Base-by-base conservation (phyloP, 2,113 vertebrate genomes). In the Dasyornis broadbenti region DNA sequence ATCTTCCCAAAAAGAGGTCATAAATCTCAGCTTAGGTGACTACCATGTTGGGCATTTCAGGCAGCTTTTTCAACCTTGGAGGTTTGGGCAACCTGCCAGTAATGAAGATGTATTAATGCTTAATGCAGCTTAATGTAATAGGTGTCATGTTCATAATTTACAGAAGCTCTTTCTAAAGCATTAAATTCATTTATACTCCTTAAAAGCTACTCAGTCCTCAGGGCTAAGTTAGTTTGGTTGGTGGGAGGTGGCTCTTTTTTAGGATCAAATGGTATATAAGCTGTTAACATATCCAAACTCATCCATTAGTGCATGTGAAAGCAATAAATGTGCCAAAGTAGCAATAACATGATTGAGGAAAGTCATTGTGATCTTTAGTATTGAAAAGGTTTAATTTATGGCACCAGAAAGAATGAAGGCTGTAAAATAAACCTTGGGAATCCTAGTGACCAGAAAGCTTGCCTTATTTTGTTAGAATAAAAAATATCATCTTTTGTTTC, bases 61-160 rank as follows among this genome's bases (percentile, higher is more conserved):
- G 97, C 98, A 98, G 98, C 98, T 98, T 98, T 99, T 99, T 99
- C 99, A 99, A 99, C 99, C 99, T 99, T 99, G 99, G 98, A 98
- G 98, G 98, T 98, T 98, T 98, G 98, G 99, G 99, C 99, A 98
- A 96, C 97, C 97, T 98, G 99, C 99, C 99, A 99, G 99, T 99
- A 99, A 99, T 99, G 99, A 99, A 99, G 99, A 99, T 98, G 97
- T 99, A 99, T 99, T 99, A 99, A 99, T 99, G 98, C 99, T 99
- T 99, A 99, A 99, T 99, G 99, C 98, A 99, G 98, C 99, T 99
- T 99, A 99, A 99, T 99, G 99, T 99, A 99, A 99, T 99, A 99
- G 99, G 98, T 99, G 99, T 99, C 99, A 99, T 99, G 99, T 99
- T 98, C 98, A 98, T 99, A 99, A 99, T 99, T 99, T 99, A 99